Evolutionary conservation across 1,140 invertebrate genomes (phyloP).

Genomic region (Drosophila ananassae): DNA sequence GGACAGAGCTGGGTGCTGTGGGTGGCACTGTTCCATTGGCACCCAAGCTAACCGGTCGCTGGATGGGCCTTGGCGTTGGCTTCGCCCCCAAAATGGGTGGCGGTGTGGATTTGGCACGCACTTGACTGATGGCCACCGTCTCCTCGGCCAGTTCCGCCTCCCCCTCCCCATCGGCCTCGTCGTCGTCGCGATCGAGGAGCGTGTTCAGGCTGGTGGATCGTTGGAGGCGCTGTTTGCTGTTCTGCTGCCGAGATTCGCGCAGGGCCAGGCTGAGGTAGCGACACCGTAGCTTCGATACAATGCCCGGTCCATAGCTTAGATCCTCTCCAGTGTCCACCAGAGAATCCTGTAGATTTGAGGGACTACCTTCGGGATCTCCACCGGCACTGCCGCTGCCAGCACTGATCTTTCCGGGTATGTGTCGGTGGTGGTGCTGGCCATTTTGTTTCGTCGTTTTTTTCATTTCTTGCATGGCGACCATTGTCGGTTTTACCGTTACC

Average conservation of each 20-base stretch:
- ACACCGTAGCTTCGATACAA: slow-evolving; percentile 93
- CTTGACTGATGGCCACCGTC: slow-evolving; percentile 15
- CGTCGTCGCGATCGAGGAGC: slow-evolving; percentile 88
- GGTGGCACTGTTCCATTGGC: slow-evolving; percentile 22
- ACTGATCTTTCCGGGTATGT: slow-evolving; percentile 47
- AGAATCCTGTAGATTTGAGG: slow-evolving; percentile 3
- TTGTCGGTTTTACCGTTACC: slow-evolving; percentile 80
- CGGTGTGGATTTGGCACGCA: slow-evolving; percentile 36
- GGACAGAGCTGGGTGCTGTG: neutral
- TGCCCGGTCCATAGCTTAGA: slow-evolving; percentile 94
- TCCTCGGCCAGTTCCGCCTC: slow-evolving; percentile 21
- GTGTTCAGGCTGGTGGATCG: slow-evolving; percentile 94
- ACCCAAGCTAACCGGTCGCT: slow-evolving; percentile 44
- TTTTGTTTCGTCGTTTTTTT: slow-evolving; percentile 77
- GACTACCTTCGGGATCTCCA: slow-evolving; percentile 12
- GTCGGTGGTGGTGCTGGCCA: slow-evolving; percentile 74
- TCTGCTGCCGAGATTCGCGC: slow-evolving; percentile 88
- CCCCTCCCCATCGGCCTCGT: slow-evolving; percentile 57
- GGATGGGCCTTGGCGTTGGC: slow-evolving; percentile 43
- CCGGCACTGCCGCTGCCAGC: slow-evolving; percentile 32
- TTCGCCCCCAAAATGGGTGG: slow-evolving; percentile 63
- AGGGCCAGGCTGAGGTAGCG: slow-evolving; percentile 93
- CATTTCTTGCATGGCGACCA: slow-evolving; percentile 84
- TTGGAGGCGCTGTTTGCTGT: slow-evolving; percentile 87
- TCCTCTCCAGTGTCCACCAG: slow-evolving; percentile 86